Conservation (phyloP, 2,888 invertebrate species). For the Metallyticus violacea region DNA sequence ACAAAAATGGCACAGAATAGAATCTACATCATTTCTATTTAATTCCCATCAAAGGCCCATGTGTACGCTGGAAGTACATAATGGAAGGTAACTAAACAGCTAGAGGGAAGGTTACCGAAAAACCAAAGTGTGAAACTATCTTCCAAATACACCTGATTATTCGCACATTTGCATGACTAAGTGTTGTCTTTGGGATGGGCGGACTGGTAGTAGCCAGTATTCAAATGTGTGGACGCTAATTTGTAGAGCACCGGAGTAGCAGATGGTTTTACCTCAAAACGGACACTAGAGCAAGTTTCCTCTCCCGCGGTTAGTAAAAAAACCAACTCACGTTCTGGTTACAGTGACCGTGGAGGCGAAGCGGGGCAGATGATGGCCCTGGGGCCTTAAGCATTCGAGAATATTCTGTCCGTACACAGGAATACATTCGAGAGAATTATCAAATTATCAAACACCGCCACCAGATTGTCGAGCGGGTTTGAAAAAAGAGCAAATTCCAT, state of each 20-base stretch:
- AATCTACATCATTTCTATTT: background rate
- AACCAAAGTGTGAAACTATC: background rate
- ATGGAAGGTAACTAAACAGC: background rate
- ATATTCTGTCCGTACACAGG: too few relatives aligned
- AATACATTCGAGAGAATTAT: too few relatives aligned
- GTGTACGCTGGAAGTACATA: background rate
- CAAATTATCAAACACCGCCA: too few relatives aligned
- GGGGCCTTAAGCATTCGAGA: background rate
- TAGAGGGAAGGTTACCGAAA: background rate
- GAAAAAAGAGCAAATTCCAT: too few relatives aligned
- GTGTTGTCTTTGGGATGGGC: background rate
- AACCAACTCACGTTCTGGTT: too few relatives aligned
- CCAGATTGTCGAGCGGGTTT: too few relatives aligned
- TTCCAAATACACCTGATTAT: background rate
- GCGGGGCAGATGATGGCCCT: background rate
- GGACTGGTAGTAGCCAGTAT: background rate
- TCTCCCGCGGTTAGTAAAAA: too few relatives aligned
- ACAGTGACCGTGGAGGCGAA: background rate
- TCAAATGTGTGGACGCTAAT: background rate
- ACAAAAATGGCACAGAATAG: background rate
- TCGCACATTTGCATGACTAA: slow-evolving; percentile 7
- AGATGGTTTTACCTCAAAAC: background rate
- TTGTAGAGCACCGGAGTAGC: background rate
- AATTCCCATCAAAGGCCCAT: background rate
- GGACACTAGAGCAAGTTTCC: background rate